These are phyloP conservation scores for Gastrophysa polygoni DNA, from an alignment of 2,888 invertebrate genomes.

Conservation along the genomic window DNA sequence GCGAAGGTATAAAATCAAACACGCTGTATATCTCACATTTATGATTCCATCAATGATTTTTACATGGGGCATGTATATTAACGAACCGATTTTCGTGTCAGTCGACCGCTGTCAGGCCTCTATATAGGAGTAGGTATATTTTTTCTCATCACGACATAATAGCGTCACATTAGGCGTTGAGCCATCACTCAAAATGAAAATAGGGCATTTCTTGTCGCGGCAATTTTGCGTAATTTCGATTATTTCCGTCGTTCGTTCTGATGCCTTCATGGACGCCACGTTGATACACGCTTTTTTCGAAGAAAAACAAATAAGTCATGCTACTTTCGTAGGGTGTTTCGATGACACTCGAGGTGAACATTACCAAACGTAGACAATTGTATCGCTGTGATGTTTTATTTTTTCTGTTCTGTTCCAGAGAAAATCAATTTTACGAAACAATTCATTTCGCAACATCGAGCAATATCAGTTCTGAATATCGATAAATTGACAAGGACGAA, in stretches of 20 bases:
- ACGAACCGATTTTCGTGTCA: slow-evolving; percentile 9
- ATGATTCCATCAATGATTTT: background rate
- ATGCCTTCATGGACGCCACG: slow-evolving; percentile 30
- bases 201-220: background rate
- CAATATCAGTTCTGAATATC: slow-evolving; percentile 26
- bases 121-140: background rate
- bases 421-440: slow-evolving; percentile 16
- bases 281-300: slow-evolving; percentile 37
- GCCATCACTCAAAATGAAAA: slow-evolving; percentile 1
- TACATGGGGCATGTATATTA: background rate
- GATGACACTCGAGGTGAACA: slow-evolving; percentile 33
- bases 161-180: background rate
- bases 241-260: background rate
- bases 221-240: background rate
- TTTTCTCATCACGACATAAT: background rate
- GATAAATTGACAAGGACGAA: slow-evolving; percentile 6
- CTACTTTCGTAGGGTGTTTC: slow-evolving; percentile 37
- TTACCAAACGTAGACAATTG: background rate
- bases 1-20: too few species aligned
- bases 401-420: slow-evolving; percentile 28
- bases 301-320: slow-evolving; percentile 34
- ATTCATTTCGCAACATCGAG: slow-evolving; percentile 18
- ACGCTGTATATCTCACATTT: too few species aligned
- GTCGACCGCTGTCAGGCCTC: background rate
- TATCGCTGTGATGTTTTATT: too few species aligned